Conservation (phyloP, 1,140 invertebrate species). For the Dendrolimus punctatus region DNA sequence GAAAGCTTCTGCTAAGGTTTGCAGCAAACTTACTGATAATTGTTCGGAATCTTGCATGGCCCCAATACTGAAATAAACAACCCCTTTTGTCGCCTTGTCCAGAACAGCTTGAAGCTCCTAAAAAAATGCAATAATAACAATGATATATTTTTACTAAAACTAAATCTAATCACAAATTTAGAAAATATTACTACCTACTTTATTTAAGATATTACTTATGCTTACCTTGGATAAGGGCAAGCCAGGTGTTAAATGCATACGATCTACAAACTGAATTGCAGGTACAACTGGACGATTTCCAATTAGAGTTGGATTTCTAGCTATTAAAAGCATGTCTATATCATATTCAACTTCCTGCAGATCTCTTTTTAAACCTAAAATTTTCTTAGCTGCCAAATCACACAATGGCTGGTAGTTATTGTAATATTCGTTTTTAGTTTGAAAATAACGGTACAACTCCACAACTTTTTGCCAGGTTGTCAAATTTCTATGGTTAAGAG, state of each 20-base stretch:
- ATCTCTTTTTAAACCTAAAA: constrained; percentile 40
- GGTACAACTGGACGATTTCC: constrained; percentile 55
- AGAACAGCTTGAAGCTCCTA: constrained; percentile 65
- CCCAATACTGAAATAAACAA: constrained; percentile 72
- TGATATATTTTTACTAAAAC: too few species aligned
- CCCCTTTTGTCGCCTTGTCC: constrained; percentile 63
- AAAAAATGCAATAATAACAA: constrained; percentile 5
- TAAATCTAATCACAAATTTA: too few species aligned
- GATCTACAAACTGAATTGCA: constrained; percentile 69
- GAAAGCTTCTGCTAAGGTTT: constrained; percentile 63
- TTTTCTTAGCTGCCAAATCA: constrained; percentile 48
- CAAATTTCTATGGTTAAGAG: constrained; percentile 39
- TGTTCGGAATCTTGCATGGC: constrained; percentile 60
- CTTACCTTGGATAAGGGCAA: constrained; percentile 58
- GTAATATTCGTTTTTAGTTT: constrained; percentile 50
- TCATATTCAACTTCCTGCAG: constrained; percentile 52
- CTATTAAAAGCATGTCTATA: constrained; percentile 54
- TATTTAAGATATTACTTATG: neutral
- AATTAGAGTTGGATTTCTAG: constrained; percentile 42
- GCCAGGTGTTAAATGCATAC: constrained; percentile 67
- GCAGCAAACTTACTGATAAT: constrained; percentile 43
- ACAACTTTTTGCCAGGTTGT: constrained; percentile 43
- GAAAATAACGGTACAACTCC: constrained; percentile 40
- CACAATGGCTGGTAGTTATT: constrained; percentile 45
- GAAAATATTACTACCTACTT: constrained; percentile 4